Evolutionary conservation across 2,797 vertebrate genomes (phyloP).

Genomic region (Cryptoblepharus egeriae): DNA sequence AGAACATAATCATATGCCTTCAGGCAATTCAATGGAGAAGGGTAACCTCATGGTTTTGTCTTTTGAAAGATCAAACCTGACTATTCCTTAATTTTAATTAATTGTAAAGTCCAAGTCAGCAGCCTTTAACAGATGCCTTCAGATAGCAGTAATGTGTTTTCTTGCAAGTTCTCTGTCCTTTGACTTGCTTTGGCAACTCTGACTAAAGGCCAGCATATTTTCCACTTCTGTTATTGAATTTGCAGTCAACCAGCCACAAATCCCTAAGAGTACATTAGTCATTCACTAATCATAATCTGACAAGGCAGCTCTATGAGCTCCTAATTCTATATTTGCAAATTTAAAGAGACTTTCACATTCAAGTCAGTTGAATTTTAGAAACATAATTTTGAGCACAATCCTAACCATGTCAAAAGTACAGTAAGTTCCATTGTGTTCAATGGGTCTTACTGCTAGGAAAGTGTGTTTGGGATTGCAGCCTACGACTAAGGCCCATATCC

Average conservation of each 20-base stretch:
- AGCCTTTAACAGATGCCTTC: background rate
- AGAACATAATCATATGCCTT: background rate
- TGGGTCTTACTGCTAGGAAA: too few species aligned
- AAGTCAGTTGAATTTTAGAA: background rate
- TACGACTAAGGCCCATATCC: too few species aligned
- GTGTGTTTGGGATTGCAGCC: too few species aligned
- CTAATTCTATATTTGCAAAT: background rate
- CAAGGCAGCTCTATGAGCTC: background rate
- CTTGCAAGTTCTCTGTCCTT: background rate
- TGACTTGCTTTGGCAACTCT: background rate
- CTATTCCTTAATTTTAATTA: background rate
- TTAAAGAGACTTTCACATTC: background rate
- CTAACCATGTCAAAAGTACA: too few species aligned
- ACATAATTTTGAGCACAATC: background rate
- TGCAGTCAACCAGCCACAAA: constrained; percentile 14
- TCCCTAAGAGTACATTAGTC: constrained; percentile 19
- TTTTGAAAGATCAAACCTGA: background rate
- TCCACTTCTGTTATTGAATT: background rate
- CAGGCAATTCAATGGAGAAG: background rate
- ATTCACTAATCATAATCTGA: background rate
- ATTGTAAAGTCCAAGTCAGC: background rate
- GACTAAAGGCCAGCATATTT: background rate
- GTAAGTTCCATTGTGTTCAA: too few species aligned
- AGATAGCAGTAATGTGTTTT: background rate
- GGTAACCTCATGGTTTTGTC: background rate